Evolutionary conservation across 2,888 invertebrate genomes (phyloP), one percentile per base, ranked within the genome.

Genomic region (Meiosimyza platycephala): DNA sequence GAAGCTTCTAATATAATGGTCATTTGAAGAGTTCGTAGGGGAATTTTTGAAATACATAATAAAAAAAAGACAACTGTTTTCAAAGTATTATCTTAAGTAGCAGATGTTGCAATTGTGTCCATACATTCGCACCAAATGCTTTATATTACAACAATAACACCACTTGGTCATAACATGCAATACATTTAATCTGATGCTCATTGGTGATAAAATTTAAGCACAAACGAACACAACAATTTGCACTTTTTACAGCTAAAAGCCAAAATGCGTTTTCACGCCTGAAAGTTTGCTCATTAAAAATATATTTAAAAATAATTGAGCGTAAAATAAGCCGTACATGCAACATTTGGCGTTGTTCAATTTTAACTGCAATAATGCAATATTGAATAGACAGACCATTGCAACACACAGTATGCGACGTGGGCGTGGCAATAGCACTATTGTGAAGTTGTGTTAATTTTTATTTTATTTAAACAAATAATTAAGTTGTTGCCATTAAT

Each of bases 301-400:
- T 84, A 78, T 84, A 84, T 85, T 85, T 85, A 84, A 84, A 82
- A 85, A 84, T 85, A 84, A 84, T 84, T 85, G 85, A 84, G 84
- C 85, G 81, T 83, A 82, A 84, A 84, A 84, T 82, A 81, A 83
- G 81, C 73, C 69, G 47, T 47, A 54, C 63, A 48, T 59, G 68
- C 68, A 51, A 57, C 60, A 65, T 50, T 54, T 70, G 71, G 63
- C 68, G 50, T 47, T 33, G 18, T 28, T 47, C 15, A 28, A 28
- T 16, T 50, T 54, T 54, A 70, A 63, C 54, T 63, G 63, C 47
- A 52, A 22, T 47, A 51, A 52, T 54, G 63, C 54, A 62, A 22
- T 47, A 33, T 68, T 57, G 59, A 70, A 62, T 51, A 70, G 16
- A 51, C 15, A 70, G 16, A 51, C 15, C n/a, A n/a, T n/a, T 22